These are phyloP conservation scores for Procavia capensis DNA, from an alignment of 2,113 vertebrate genomes.

Conservation along the genomic window DNA sequence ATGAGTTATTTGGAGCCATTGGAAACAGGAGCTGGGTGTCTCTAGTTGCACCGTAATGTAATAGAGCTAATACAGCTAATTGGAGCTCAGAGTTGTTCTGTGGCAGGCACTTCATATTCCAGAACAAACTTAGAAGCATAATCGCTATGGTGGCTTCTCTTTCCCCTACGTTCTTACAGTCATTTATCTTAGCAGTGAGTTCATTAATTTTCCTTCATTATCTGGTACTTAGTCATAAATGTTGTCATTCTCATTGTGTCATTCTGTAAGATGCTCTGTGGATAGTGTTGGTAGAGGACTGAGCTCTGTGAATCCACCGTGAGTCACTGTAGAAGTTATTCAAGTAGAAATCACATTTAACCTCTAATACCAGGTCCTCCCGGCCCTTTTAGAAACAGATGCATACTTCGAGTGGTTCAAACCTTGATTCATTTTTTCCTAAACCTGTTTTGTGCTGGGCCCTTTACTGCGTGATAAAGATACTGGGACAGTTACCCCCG, in stretches of 20 bases:
- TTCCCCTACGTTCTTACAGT: conserved; percentile 11
- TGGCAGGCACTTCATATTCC: conserved; percentile 48
- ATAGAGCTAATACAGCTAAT: conserved; percentile 49
- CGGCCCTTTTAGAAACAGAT: background rate
- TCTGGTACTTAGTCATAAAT: conserved; percentile 66
- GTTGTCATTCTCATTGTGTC: conserved; percentile 56
- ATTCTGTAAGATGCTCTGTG: conserved; percentile 41
- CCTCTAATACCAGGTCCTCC: background rate
- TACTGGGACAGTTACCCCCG: background rate
- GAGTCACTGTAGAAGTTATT: background rate
- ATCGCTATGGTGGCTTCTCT: background rate
- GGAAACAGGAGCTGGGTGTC: background rate
- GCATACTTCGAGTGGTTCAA: background rate
- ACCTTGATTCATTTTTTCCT: background rate
- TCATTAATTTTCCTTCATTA: conserved; percentile 72
- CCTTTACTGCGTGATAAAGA: background rate
- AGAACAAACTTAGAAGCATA: conserved; percentile 63
- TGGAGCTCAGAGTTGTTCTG: conserved; percentile 35
- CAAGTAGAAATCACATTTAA: conserved; percentile 20
- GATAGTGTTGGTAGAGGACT: background rate
- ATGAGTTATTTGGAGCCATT: conserved; percentile 39
- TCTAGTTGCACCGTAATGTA: conserved; percentile 53
- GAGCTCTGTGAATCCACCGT: background rate
- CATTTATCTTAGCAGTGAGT: conserved; percentile 67
- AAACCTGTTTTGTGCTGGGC: background rate